phyloP scores from a whole-genome alignment of 2,797 vertebrate species.

The Rhodeus uyekii region DNA sequence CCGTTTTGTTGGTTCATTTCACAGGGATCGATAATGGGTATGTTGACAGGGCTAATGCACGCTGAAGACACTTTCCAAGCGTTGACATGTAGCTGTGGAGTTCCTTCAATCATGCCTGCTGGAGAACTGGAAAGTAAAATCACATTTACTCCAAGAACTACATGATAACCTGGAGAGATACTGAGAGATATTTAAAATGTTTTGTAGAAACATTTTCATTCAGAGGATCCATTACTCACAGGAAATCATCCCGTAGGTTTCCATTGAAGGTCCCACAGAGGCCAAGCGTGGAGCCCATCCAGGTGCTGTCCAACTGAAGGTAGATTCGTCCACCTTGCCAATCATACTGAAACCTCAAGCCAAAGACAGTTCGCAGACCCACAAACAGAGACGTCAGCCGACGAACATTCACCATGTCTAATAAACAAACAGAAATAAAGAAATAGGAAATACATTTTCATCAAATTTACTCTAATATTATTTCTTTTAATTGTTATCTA shows the following conservation, averaged over 20 bases:
- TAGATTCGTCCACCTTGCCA: constrained; percentile 89
- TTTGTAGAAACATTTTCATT: background rate
- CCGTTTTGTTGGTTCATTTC: constrained; percentile 93
- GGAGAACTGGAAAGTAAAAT: constrained; percentile 81
- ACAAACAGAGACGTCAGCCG: constrained; percentile 92
- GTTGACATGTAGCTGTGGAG: constrained; percentile 94
- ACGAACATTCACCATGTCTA: constrained; percentile 85
- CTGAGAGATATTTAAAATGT: constrained; percentile 17
- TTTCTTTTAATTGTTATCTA: background rate
- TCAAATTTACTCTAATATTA: background rate
- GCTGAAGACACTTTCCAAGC: constrained; percentile 97
- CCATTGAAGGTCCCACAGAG: constrained; percentile 97
- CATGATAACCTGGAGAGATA: background rate
- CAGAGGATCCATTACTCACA: constrained; percentile 77
- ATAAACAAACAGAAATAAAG: constrained; percentile 31
- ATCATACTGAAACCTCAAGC: constrained; percentile 88
- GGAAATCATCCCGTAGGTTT: constrained; percentile 96
- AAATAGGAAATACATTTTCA: background rate
- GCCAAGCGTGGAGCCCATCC: constrained; percentile 89
- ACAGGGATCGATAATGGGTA: constrained; percentile 93
- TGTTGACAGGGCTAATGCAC: constrained; percentile 88
- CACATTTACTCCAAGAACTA: constrained; percentile 38
- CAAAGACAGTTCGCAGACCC: constrained; percentile 86
- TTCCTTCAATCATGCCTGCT: constrained; percentile 97
- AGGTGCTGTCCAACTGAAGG: constrained; percentile 85